Evolutionary conservation across 2,888 invertebrate genomes (phyloP).

Genomic region (Drosophila paracracens): DNA sequence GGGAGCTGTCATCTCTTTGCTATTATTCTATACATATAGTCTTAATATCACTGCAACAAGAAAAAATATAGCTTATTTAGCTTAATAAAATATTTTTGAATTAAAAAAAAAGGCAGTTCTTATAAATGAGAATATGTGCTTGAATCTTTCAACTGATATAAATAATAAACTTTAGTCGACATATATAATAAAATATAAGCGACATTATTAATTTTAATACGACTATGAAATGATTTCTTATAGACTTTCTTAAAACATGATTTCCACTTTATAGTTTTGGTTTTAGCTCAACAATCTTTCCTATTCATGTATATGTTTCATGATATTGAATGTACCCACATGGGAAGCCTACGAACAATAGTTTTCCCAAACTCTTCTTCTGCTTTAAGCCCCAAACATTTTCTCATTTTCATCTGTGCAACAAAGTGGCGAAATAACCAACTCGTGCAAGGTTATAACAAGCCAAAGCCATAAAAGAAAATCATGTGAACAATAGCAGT

Average conservation of each 20-base stretch:
- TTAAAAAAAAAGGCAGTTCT: not conserved
- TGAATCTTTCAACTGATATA: not conserved
- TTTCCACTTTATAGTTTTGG: not conserved
- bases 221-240: not conserved
- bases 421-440: constrained; percentile 17
- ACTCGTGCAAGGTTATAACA: constrained; percentile 36
- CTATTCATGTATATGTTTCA: not conserved
- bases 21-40: not conserved
- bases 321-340: not conserved
- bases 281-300: not conserved
- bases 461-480: constrained; percentile 24
- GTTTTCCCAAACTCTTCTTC: not conserved
- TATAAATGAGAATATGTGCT: not conserved
- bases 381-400: not conserved
- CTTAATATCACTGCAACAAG: too few relatives aligned
- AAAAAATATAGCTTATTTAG: not conserved
- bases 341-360: not conserved
- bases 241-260: not conserved
- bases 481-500: constrained; percentile 24
- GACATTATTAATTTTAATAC: not conserved
- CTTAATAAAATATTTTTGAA: not conserved
- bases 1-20: not conserved
- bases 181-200: not conserved
- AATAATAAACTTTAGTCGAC: not conserved
- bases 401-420: not conserved